A percentile compares a stretch with the other conserved stretches of the same genome.
Evolutionary conservation across 2,888 invertebrate species (phyloP).

Genomic region (Ennomos erosarius): DNA sequence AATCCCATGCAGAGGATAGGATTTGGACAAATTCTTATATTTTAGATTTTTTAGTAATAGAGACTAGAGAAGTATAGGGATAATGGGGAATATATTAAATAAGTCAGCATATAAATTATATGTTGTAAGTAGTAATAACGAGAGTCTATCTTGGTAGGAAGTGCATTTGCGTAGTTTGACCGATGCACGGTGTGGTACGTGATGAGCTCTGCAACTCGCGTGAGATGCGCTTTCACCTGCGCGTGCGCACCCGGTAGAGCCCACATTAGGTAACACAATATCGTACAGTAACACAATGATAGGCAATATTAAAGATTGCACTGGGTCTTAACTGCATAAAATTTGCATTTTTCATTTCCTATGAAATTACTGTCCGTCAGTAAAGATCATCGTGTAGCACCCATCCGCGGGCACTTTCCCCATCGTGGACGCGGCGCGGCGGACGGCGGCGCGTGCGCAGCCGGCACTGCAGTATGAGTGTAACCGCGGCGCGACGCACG

Average conservation of each 20-base stretch:
- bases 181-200: slow-evolving; percentile 5
- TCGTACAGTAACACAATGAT: slow-evolving; percentile 5
- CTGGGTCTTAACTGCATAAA: slow-evolving; percentile 2
- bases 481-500: slow-evolving; percentile 37
- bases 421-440: slow-evolving; percentile 35
- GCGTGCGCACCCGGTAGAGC: slow-evolving; percentile 4
- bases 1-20: too few species aligned
- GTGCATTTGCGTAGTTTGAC: neutral
- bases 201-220: slow-evolving; percentile 4
- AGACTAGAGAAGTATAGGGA: too few species aligned
- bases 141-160: neutral
- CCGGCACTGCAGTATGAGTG: slow-evolving; percentile 2
- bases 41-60: too few species aligned
- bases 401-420: slow-evolving; percentile 23
- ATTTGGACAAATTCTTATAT: too few species aligned
- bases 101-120: too few species aligned
- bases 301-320: slow-evolving; percentile 5
- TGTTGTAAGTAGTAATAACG: too few species aligned
- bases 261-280: slow-evolving; percentile 16
- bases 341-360: slow-evolving; percentile 22
- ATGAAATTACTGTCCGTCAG: slow-evolving; percentile 14
- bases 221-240: slow-evolving; percentile 18
- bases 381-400: slow-evolving; percentile 9
- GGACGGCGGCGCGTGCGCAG: too few species aligned
- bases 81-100: too few species aligned